These are phyloP conservation scores for Bufo bufo DNA, from an alignment of 2,113 vertebrate genomes.

Conservation along the genomic window DNA sequence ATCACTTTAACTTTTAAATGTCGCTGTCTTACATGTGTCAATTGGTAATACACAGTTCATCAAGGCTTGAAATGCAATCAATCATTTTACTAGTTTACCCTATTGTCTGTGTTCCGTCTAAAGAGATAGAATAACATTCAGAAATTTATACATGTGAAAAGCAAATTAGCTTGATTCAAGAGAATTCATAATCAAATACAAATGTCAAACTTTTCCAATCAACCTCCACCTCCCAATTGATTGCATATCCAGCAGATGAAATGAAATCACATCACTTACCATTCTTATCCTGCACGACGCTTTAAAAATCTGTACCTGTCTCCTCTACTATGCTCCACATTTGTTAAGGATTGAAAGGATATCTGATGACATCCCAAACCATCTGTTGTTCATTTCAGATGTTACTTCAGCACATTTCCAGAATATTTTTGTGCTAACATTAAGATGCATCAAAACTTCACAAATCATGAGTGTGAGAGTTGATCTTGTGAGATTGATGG, in stretches of 20 bases:
- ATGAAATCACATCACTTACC: slow-evolving; percentile 31
- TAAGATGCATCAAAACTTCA: slow-evolving; percentile 50
- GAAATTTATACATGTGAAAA: slow-evolving; percentile 18
- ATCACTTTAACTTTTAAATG: neutral
- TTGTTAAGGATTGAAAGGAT: slow-evolving; percentile 31
- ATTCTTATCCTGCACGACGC: slow-evolving; percentile 27
- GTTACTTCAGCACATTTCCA: slow-evolving; percentile 51
- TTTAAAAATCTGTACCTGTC: slow-evolving; percentile 55
- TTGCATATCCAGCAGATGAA: slow-evolving; percentile 41
- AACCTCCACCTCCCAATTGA: slow-evolving; percentile 44
- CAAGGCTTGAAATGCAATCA: slow-evolving; percentile 19
- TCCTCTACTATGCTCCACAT: slow-evolving; percentile 39
- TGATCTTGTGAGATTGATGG: slow-evolving; percentile 50
- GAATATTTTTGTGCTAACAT: slow-evolving; percentile 37
- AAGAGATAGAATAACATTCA: slow-evolving; percentile 21
- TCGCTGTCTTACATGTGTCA: neutral
- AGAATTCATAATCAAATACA: slow-evolving; percentile 40
- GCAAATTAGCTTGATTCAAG: slow-evolving; percentile 37
- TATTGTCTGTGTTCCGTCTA: neutral
- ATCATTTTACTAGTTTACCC: slow-evolving; percentile 18
- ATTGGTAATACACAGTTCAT: neutral
- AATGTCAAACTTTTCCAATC: slow-evolving; percentile 50
- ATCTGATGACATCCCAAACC: slow-evolving; percentile 42
- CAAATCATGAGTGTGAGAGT: slow-evolving; percentile 30
- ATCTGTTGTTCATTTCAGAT: slow-evolving; percentile 56